Conservation (phyloP, 2,797 vertebrate genomes). For the Phyllotis vaccarum region DNA sequence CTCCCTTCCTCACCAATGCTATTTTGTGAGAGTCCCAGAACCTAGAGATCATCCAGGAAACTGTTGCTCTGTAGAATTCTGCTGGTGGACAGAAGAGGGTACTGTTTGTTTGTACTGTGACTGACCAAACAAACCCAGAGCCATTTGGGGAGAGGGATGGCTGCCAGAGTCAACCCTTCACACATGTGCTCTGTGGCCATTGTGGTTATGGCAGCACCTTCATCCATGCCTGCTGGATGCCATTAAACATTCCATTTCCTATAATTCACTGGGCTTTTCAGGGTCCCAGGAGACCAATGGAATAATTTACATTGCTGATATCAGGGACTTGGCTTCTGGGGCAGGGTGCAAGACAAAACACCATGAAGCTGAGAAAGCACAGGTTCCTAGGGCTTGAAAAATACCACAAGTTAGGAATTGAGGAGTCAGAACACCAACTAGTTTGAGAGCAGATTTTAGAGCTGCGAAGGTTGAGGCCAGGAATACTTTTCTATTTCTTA, state of each 20-base stretch:
- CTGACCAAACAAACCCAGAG: neutral
- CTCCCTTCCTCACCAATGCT: neutral
- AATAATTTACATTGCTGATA: neutral
- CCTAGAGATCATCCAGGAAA: too few species aligned
- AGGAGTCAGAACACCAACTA: neutral
- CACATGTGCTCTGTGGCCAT: neutral
- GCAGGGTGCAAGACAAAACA: neutral
- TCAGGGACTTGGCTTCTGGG: neutral
- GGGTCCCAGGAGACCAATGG: neutral
- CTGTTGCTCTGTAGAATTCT: neutral
- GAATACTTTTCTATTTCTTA: neutral
- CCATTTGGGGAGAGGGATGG: neutral
- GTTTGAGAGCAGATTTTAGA: neutral
- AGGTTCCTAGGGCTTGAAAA: neutral
- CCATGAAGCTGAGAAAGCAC: neutral
- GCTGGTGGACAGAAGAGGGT: slow-evolving; percentile 73
- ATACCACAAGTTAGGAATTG: neutral
- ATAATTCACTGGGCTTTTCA: neutral
- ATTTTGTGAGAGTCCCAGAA: neutral
- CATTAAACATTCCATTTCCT: neutral
- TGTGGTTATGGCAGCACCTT: rapidly evolving
- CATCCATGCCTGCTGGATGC: neutral
- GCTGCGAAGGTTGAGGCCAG: neutral
- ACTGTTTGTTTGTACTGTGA: slow-evolving; percentile 48
- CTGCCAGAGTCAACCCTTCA: neutral